Conservation (phyloP, 2,113 vertebrate species). For the Gavialis gangeticus region DNA sequence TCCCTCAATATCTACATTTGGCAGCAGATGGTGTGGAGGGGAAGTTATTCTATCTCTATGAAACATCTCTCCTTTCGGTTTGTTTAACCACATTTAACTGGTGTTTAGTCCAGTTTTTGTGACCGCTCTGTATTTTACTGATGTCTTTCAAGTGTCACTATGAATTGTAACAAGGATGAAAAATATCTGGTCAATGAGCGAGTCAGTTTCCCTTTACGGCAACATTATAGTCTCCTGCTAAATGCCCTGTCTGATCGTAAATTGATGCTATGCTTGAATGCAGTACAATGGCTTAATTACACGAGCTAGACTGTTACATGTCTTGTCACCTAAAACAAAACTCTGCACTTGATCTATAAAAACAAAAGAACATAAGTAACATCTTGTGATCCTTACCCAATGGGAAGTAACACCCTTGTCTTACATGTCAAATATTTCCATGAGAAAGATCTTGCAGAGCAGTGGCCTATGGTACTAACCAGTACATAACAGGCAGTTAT, state of each 20-base stretch:
- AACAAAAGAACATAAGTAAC: background rate
- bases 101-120: background rate
- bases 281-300: background rate
- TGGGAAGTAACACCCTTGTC: background rate
- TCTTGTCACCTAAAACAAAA: background rate
- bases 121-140: background rate
- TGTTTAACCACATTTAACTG: background rate
- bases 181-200: background rate
- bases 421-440: background rate
- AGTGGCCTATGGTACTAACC: background rate
- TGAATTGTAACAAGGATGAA: background rate
- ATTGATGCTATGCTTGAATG: background rate
- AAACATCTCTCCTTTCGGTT: background rate
- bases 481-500: background rate
- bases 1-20: background rate
- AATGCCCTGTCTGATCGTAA: background rate
- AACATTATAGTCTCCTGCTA: background rate
- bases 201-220: background rate
- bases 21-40: accelerated
- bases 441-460: background rate
- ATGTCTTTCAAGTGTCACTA: background rate
- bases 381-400: background rate
- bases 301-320: background rate
- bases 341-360: background rate
- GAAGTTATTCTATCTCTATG: background rate